These are phyloP conservation scores for Gobio gobio DNA, from an alignment of 2,113 vertebrate genomes.

Conservation along the genomic window DNA sequence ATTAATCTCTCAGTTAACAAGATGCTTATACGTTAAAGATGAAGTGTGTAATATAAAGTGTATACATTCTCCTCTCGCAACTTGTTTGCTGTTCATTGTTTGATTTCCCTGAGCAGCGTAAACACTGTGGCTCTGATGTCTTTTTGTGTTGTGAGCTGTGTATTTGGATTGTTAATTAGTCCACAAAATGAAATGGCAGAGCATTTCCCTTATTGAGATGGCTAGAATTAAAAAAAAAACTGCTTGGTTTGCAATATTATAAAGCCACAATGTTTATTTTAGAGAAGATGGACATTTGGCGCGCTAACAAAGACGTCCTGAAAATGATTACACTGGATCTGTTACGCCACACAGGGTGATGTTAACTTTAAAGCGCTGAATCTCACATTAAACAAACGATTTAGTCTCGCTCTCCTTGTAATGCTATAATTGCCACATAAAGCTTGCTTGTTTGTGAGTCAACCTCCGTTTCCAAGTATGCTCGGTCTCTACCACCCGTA, in stretches of 20 bases:
- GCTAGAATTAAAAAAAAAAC: neutral
- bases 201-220: neutral
- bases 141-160: neutral
- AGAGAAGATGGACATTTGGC: conserved; percentile 1
- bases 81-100: neutral
- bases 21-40: neutral
- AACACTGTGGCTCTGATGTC: neutral
- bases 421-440: conserved; percentile 53
- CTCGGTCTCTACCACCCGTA: conserved; percentile 28
- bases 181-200: neutral
- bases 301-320: neutral
- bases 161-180: neutral
- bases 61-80: neutral
- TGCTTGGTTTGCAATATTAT: neutral
- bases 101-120: neutral
- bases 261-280: neutral
- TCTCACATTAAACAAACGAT: conserved; percentile 42
- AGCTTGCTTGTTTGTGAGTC: conserved; percentile 38
- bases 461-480: conserved; percentile 20
- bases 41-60: neutral
- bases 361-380: conserved; percentile 37
- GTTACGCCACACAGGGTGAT: conserved; percentile 27
- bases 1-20: neutral
- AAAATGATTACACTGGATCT: neutral
- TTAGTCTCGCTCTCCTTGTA: conserved; percentile 28